Evolutionary conservation across 2,113 vertebrate genomes (phyloP), one percentile per base, ranked within the genome.

Genomic region (Loxodonta africana): DNA sequence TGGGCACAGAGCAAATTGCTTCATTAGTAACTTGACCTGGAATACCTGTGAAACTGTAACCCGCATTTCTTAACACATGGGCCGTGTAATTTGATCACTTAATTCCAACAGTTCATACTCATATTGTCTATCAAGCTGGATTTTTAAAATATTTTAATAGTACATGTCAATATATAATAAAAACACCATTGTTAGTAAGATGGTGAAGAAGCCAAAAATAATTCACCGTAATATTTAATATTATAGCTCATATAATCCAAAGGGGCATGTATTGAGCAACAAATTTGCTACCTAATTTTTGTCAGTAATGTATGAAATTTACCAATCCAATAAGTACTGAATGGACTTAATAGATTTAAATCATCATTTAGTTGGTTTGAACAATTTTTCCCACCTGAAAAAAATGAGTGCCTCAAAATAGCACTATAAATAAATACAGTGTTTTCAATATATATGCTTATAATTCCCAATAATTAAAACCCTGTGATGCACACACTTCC

Each of bases 1-100:
- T 98, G 98, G 98, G 98, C 97, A 71, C 84, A 98, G 96, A 99
- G 98, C 98, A 98, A 99, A 99, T 99, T 98, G 95, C 97, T 98
- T 98, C 98, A 98, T 99, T 99, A 98, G 97, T 97, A 94, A 96
- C 98, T 91, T 51, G 96, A 95, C 89, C 89, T 94, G 91, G 83
- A 95, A 97, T 97, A 98, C 88, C 96, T 98, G 96, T 97, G 90
- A 96, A 98, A 97, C 84, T 90, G 41, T 95, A 98, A 98, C 96
- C 91, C 93, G 88, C 81, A 96, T 98, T 98, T 98, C 95, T 93
- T 94, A 96, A 95, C 94, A 98, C 98, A 98, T 81, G 90, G 94
- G 86, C 95, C 71, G 44, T 96, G 96, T 98, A 97, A 97, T 97
- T 95, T 97, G 94, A 97, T 98, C 93, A 97, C 97, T 98, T 98